Base-by-base conservation (phyloP, 2,113 vertebrate genomes). In the Irena cyanogastra region DNA sequence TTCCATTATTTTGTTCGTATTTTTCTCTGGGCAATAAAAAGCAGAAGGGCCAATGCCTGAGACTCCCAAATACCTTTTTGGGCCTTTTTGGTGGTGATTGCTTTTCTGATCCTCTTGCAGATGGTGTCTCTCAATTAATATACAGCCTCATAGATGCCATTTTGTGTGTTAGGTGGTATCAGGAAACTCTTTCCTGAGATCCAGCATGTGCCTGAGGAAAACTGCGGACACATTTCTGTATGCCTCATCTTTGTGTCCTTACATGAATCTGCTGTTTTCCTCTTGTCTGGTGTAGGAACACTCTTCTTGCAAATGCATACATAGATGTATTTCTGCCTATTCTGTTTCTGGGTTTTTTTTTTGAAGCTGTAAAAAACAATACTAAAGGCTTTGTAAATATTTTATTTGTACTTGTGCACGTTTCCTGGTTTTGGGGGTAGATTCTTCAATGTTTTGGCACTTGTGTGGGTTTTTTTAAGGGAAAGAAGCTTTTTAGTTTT, bases 281-380 rank as follows among this genome's bases (percentile, higher is more conserved):
- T 61, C 87, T 70, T 28, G n/a, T 52, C 56, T 64, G 7, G 5
- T 39, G 15, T 56, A 45, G 59, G 83, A 89, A 74, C 22, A 61
- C 6, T 16, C 18, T 45, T 69, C 31, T 65, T 4, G 3, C 37
- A 56, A 85, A 24, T 54, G 50, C 7, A 50, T 14, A 50, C 16
- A 26, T 6, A 66, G 18, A 37, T 13, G 21, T 49, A 22, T 74
- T 83, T 74, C 18, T 87, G 44, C 11, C 3, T 10, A 3, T 49
- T 24, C 6, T 12, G 6, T 1, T 39, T 59, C 11, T 13, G 19
- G 4, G 16, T 1, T 1, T 3, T 16, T 3, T 21, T 74, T 89
- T 64, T n/a, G 1, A 52, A 82, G 21, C 20, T 63, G 16, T 90
- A 85, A 60, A 56, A 37, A 86, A 35, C 30, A 77, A 24, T 47